A percentile compares a stretch with the other conserved stretches of the same genome.
Conservation (phyloP, 1,140 invertebrate genomes). For the Caenorhabditis elegans region WBcel235 BX284605.5:9118001-9118500, state of each 20-base stretch:
- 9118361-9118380: conserved; percentile 15
- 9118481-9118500: conserved; percentile 8
- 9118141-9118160: conserved; percentile 66
- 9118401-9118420: background rate
- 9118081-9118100: conserved; percentile 68
- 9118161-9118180: conserved; percentile 49
- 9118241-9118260: conserved; percentile 75
- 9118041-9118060: conserved; percentile 41
- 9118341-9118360: conserved; percentile 17
- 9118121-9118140: conserved; percentile 66
- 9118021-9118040: conserved; percentile 44
- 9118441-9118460: background rate
- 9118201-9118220: conserved; percentile 69
- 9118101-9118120: conserved; percentile 69
- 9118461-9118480: conserved; percentile 40
- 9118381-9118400: background rate
- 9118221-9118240: conserved; percentile 78
- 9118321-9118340: conserved; percentile 37
- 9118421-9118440: background rate
- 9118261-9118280: conserved; percentile 80
- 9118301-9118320: background rate
- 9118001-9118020: conserved; percentile 27
- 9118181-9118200: conserved; percentile 55
- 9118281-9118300: conserved; percentile 69
- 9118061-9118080: conserved; percentile 39